Percentiles rank a stretch among this genome's conserved stretches.
Conservation (phyloP, 2,797 vertebrate genomes). For the Chelmon rostratus region DNA sequence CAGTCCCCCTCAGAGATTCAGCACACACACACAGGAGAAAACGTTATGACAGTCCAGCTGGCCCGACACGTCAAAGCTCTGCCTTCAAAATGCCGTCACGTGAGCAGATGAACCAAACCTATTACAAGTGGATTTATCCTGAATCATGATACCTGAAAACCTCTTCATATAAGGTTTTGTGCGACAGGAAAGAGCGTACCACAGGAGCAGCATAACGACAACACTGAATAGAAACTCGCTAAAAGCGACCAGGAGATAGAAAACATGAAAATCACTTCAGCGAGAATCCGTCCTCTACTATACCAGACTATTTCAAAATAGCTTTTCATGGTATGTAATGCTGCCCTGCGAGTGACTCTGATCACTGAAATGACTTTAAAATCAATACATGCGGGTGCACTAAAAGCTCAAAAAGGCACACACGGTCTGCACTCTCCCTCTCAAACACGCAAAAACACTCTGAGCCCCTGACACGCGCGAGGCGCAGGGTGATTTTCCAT, state of each 20-base stretch:
- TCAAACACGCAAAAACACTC: conserved; percentile 84
- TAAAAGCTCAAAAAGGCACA: conserved; percentile 73
- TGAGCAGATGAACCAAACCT: conserved; percentile 53
- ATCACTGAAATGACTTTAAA: conserved; percentile 68
- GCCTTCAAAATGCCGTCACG: conserved; percentile 63
- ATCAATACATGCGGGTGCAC: conserved; percentile 79
- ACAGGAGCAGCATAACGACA: conserved; percentile 11
- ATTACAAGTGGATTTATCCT: conserved; percentile 47
- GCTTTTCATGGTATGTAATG: conserved; percentile 51
- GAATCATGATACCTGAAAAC: conserved; percentile 51
- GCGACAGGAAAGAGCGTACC: conserved; percentile 21
- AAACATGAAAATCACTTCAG: conserved; percentile 54
- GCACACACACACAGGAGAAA: conserved; percentile 71
- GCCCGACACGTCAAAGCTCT: conserved; percentile 65
- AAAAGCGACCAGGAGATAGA: conserved; percentile 45
- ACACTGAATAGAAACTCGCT: conserved; percentile 32
- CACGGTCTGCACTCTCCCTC: conserved; percentile 63
- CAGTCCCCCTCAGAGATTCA: conserved; percentile 65
- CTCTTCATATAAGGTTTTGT: conserved; percentile 19
- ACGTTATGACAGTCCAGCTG: conserved; percentile 71
- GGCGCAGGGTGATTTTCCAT: conserved; percentile 72
- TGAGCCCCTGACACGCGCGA: conserved; percentile 46
- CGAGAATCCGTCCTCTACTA: conserved; percentile 6
- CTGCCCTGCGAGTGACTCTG: conserved; percentile 57
- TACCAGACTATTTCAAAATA: conserved; percentile 37